Base-by-base conservation (phyloP, 2,888 invertebrate species). In the Coelinius sp. region DNA sequence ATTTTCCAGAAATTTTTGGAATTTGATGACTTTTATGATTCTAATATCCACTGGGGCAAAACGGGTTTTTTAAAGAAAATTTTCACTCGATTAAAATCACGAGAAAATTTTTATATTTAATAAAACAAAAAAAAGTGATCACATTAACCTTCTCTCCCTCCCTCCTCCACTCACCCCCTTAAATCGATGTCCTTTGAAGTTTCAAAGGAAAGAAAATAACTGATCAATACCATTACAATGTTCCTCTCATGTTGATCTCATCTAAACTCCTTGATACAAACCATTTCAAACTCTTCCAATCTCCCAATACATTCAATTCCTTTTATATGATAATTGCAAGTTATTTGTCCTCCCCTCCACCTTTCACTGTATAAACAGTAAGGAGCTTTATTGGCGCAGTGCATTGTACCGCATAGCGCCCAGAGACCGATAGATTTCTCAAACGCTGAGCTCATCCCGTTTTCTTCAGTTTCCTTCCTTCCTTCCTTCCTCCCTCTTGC, bases 271-370 rank as follows among this genome's bases (percentile, higher is more conserved):
- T 35, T 31, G 53, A 53, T 53, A 35, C 59, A n/a, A 59, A 59
- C 59, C 10, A 31, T 59, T 59, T 25, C 31, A 14, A 35, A 2
- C 14, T 56, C 27, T 25, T 27, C 24, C 25, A 24, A 24, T 56
- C 56, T 31, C 14, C 17, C n/a, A n/a, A 25, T 25, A 20, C 31
- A 59, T 31, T 59, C 59, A 31, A 59, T 63, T 83, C 85, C 85
- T 85, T 85, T 85, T 85, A 84, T 85, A 85, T 85, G 85, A 85
- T 85, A 85, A 85, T 85, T 85, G 84, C 81, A 80, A 80, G 81
- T 83, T 84, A 84, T 85, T 85, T 84, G 83, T 84, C 79, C 75
- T 77, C 75, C 77, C 64, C 70, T 53, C 69, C 44, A 12, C 65
- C 17, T 17, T 20, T 31, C 25, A 38, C 80, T 79, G 82, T 84